Conservation (phyloP, 2,797 vertebrate species). For the Amniataba percoides region DNA sequence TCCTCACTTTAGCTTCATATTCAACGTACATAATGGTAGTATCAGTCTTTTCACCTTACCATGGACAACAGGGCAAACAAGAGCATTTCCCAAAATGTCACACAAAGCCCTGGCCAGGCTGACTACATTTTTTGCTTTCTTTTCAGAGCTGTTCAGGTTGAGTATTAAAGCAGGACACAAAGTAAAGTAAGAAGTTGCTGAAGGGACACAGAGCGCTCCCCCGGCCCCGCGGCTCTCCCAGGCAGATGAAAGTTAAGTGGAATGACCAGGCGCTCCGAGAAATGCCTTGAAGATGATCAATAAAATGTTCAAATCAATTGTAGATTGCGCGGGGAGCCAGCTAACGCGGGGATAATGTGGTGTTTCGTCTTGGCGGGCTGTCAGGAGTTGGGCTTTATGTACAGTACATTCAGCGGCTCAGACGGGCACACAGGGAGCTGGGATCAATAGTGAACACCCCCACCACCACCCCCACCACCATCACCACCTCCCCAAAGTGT, state of each 20-base stretch:
- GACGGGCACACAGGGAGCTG: conserved; percentile 19
- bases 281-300: conserved; percentile 33
- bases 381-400: conserved; percentile 11
- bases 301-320: conserved; percentile 57
- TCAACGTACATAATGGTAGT: background rate
- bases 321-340: conserved; percentile 4
- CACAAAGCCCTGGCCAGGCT: background rate
- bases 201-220: background rate
- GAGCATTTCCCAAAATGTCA: background rate
- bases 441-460: conserved; percentile 60
- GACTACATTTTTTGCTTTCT: background rate
- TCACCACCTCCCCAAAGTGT: background rate
- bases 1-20: conserved; percentile 1
- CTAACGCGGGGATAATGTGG: conserved; percentile 16
- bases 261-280: conserved; percentile 7
- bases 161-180: conserved; percentile 1
- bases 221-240: background rate
- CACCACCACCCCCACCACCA: conserved; percentile 18
- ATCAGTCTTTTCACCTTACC: background rate
- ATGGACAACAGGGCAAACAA: background rate
- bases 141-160: background rate
- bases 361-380: conserved; percentile 30
- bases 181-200: background rate
- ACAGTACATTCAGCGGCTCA: background rate
- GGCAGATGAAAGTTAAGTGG: conserved; percentile 10